Evolutionary conservation across 1,140 invertebrate species (phyloP), one percentile per base, ranked within the genome.

Genomic region (Cherax quadricarinatus): DNA sequence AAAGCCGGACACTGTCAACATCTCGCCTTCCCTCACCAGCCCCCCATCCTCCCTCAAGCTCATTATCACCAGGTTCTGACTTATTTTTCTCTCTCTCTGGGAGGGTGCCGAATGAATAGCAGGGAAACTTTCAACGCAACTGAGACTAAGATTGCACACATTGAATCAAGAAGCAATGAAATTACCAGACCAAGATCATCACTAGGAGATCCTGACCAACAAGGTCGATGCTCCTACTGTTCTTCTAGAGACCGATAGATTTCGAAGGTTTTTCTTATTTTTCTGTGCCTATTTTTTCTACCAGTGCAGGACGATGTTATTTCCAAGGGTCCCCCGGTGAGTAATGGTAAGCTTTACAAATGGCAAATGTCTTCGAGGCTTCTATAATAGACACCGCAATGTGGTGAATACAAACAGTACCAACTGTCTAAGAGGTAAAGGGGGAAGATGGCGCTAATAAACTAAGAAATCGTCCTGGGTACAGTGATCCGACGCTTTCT

Each of bases 11-110:
- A n/a, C 24, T 21, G 10, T 66, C 79, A 86, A 24, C 66, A 41
- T 41, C 30, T 41, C 30, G 30, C 30, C 30, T 41, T 41, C 30
- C 30, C 30, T 2, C 30, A 41, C 30, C 30, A 41, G 30, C 30
- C 30, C 30, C 30, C 30, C 30, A 0, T 2, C 30, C 30, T 62
- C 73, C 75, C 24, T 66, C 81, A 88, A 82, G 57, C 79, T 88
- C 87, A 82, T 88, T 88, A 88, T 82, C 78, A 81, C 53, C 41
- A 62, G n/a, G 87, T 88, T 88, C 81, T 82, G 87, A 82, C 81
- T 57, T 88, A 88, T 88, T 88, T 88, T 80, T 88, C 87, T 81
- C 87, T 41, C 30, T 41, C 30, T 41, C 30, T 41, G 30, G 30
- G 30, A 41, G 30, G 30, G 0, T 41, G 24, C 60, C 16, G 87